Base-by-base conservation (phyloP, 2,888 invertebrate species). In the Scaeva pyrastri region DNA sequence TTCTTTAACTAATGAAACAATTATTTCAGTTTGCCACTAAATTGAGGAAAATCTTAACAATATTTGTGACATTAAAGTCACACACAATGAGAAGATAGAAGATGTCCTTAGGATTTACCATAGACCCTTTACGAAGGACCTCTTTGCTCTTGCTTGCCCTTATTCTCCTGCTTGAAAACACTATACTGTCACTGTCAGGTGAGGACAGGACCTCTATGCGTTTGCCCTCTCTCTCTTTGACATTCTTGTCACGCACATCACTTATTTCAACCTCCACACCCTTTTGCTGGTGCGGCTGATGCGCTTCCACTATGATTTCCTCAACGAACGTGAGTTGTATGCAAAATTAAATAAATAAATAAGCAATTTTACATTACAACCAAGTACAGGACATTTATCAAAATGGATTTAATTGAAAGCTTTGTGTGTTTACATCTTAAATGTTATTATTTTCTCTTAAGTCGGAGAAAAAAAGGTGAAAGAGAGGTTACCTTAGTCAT, bases 331-430 rank as follows among this genome's bases (percentile, higher is more conserved):
- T 60, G 60, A 60, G 41, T 41, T 60, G 60, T 41, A 60, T 60
- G 60, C 41, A 41, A 60, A 60, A 39, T 60, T 21, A 21, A 21
- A 39, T 39, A 10, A 39, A 60, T 41, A 41, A 60, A 60, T 41
- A 41, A 60, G 60, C 21, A 60, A 60, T 60, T 41, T 36, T 21
- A 39, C 41, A 60, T 39, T 41, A 41, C 21, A 21, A 19, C 21
- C 60, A 60, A 60, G 39, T 60, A 41, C 39, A 41, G 39, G 14
- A 14, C 41, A 12, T 60, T 60, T 60, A 60, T 60, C 60, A 60
- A 60, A 60, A 60, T 60, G 41, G 39, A 14, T 39, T 41, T 60
- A 60, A 60, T 60, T 41, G 60, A 60, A 60, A 41, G 60, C 60
- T 60, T 60, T 60, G 41, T 50, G 12, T 41, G 60, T 36, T 12